These are phyloP conservation scores for Rotaria macrura DNA, from an alignment of 2,888 invertebrate species.

Conservation along the genomic window DNA sequence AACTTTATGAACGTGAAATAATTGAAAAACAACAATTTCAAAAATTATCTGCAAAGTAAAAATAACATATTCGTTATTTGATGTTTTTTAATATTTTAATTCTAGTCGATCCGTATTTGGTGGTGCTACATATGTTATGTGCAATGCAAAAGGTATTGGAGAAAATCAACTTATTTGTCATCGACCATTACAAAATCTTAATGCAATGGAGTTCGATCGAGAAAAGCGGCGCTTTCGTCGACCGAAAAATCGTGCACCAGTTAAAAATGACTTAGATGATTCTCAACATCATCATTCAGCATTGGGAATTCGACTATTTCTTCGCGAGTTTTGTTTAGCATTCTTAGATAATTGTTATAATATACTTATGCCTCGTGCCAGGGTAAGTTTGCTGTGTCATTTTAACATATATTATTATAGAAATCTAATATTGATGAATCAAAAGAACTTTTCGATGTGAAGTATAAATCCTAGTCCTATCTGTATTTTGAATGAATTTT, in stretches of 20 bases:
- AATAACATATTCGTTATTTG: neutral
- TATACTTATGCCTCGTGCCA: constrained; percentile 74
- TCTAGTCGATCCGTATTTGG: neutral
- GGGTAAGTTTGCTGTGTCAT: constrained; percentile 62
- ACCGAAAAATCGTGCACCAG: constrained; percentile 66
- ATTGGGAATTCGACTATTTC: constrained; percentile 71
- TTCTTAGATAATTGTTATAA: constrained; percentile 85
- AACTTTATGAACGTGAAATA: constrained; percentile 42
- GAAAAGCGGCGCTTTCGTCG: constrained; percentile 62
- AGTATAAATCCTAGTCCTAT: too few relatives aligned
- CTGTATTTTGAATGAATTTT: too few relatives aligned
- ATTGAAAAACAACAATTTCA: constrained; percentile 55
- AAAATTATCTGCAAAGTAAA: neutral
- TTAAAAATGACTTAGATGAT: constrained; percentile 54
- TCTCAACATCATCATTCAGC: constrained; percentile 68
- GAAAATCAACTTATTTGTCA: constrained; percentile 59
- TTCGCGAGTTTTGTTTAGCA: constrained; percentile 82
- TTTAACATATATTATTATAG: too few relatives aligned
- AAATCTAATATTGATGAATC: too few relatives aligned
- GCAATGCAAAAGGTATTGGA: constrained; percentile 17
- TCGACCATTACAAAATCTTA: constrained; percentile 68
- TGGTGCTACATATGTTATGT: constrained; percentile 9
- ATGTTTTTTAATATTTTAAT: neutral
- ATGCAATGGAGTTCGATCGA: constrained; percentile 66
- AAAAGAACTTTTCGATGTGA: too few relatives aligned